Conservation (phyloP, 37 sponge, comb jelly and placozoan genomes). For the Diacarnus erythraeanus region DNA sequence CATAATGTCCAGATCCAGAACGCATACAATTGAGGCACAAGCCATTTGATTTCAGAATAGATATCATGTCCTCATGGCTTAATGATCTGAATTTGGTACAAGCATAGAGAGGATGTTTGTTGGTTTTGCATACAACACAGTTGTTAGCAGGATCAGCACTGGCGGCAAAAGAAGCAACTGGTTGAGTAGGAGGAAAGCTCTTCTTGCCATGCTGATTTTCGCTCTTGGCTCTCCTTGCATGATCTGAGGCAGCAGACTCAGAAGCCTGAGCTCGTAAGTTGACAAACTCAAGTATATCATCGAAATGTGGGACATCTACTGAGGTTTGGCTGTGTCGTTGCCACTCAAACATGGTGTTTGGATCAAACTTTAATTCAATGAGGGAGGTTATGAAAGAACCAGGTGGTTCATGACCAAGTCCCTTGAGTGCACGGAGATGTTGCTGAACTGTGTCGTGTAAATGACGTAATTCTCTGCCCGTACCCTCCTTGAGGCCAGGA, state of each 20-base stretch:
- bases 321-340: too few relatives aligned
- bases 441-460: background rate
- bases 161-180: background rate
- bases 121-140: conserved; percentile 8
- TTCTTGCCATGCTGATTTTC: too few relatives aligned
- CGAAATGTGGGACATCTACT: too few relatives aligned
- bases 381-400: conserved; percentile 19
- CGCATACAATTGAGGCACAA: conserved; percentile 32
- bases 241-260: background rate
- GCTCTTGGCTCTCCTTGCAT: too few relatives aligned
- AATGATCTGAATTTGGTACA: conserved; percentile 36
- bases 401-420: background rate
- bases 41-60: conserved; percentile 4
- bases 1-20: too few relatives aligned
- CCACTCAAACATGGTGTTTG: too few relatives aligned
- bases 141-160: background rate
- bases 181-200: background rate
- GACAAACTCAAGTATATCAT: too few relatives aligned
- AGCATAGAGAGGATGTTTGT: conserved; percentile 30
- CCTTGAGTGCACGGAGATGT: background rate
- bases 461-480: background rate
- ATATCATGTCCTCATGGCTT: conserved; percentile 18
- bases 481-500: too few relatives aligned
- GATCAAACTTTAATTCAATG: conserved; percentile 41
- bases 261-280: background rate